phyloP scores from a whole-genome alignment of 2,888 invertebrate genomes.

The Mythimna pallens region DNA sequence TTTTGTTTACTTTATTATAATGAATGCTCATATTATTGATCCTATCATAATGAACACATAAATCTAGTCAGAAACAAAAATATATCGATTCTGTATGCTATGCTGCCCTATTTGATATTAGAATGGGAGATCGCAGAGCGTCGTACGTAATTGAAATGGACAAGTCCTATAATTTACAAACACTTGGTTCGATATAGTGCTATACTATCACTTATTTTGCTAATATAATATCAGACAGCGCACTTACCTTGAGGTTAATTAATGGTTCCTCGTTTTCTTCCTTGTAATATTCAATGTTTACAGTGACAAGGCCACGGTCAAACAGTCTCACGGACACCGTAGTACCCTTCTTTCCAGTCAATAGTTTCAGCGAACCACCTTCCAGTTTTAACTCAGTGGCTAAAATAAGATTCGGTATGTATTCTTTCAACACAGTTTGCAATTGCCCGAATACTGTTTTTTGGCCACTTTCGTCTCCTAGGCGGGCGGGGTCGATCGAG shows the following conservation, averaged over 20 bases:
- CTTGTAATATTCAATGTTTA: slow-evolving; percentile 96
- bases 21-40: background rate
- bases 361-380: slow-evolving; percentile 93
- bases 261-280: slow-evolving; percentile 93
- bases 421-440: slow-evolving; percentile 93
- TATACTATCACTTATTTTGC: slow-evolving; percentile 52
- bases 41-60: background rate
- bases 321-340: slow-evolving; percentile 94
- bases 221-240: slow-evolving; percentile 39
- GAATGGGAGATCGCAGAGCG: slow-evolving; percentile 26
- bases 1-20: background rate
- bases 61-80: slow-evolving; percentile 11
- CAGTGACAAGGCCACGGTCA: slow-evolving; percentile 94
- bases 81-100: background rate
- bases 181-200: slow-evolving; percentile 10
- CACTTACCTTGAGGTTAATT: slow-evolving; percentile 94
- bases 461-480: slow-evolving; percentile 92
- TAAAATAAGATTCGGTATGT: slow-evolving; percentile 93
- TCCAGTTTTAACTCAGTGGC: slow-evolving; percentile 92
- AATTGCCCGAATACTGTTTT: slow-evolving; percentile 92
- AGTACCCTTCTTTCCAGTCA: slow-evolving; percentile 93
- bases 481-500: slow-evolving; percentile 92
- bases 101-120: slow-evolving; percentile 16
- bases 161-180: slow-evolving; percentile 16
- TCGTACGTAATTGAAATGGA: slow-evolving; percentile 20